phyloP scores from a whole-genome alignment of 2,113 vertebrate genomes.

The Mormyrus lacerda region DNA sequence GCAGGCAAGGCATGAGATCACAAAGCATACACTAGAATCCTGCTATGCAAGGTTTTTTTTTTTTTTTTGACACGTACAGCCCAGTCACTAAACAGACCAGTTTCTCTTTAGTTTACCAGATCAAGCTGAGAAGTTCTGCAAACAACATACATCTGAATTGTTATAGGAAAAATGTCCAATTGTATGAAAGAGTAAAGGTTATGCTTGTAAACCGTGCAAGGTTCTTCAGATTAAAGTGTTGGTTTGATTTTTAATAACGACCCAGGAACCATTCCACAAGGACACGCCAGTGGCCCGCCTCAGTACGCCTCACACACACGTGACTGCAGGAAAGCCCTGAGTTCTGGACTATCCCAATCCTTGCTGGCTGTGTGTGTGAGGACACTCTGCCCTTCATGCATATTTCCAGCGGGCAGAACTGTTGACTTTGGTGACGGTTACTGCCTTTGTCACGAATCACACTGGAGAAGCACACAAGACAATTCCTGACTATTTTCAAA shows the following conservation, averaged over 20 bases:
- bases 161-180: not conserved
- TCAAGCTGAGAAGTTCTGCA: not conserved
- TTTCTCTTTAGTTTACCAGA: not conserved
- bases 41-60: not conserved
- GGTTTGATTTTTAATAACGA: not conserved
- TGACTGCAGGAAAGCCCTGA: not conserved
- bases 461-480: not conserved
- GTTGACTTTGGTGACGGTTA: not conserved
- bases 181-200: not conserved
- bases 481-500: not conserved
- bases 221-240: not conserved
- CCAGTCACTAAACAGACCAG: slow-evolving; percentile 1
- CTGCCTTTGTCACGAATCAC: not conserved
- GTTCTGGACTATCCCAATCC: not conserved
- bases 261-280: not conserved
- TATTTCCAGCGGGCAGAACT: not conserved
- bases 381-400: not conserved
- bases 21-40: not conserved
- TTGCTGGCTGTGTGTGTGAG: not conserved
- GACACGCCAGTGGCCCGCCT: not conserved
- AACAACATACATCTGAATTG: not conserved
- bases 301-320: not conserved
- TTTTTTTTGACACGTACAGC: not conserved
- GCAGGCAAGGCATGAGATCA: not conserved
- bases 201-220: not conserved